Evolutionary conservation across 2,888 invertebrate species (phyloP).

Genomic region (Gasteruption jaculator): DNA sequence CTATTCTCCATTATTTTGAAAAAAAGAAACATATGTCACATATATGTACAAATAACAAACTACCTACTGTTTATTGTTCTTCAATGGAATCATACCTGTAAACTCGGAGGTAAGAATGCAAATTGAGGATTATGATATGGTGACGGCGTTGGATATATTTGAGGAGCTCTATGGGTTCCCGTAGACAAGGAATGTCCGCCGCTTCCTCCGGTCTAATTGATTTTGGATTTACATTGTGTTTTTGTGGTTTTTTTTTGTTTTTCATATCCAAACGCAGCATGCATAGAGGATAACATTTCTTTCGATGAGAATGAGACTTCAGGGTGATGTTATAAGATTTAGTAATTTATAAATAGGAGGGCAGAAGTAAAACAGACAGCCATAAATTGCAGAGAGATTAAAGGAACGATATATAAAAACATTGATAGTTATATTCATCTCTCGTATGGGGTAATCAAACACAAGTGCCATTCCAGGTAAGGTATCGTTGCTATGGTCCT

Average conservation of each 20-base stretch:
- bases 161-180: slow-evolving; percentile 47
- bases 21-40: slow-evolving; percentile 4
- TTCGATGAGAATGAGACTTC: too few species aligned
- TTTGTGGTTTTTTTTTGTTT: slow-evolving; percentile 30
- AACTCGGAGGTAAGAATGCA: slow-evolving; percentile 49
- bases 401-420: too few species aligned
- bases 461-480: too few species aligned
- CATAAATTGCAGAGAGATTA: too few species aligned
- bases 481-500: too few species aligned
- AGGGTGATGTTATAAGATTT: too few species aligned
- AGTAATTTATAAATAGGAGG: too few species aligned
- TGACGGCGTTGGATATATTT: slow-evolving; percentile 49
- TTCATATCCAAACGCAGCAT: slow-evolving; percentile 46
- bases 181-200: slow-evolving; percentile 45
- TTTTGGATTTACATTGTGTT: too few species aligned
- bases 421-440: too few species aligned
- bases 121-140: slow-evolving; percentile 49
- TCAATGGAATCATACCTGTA: slow-evolving; percentile 38
- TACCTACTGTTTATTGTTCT: slow-evolving; percentile 22
- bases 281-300: slow-evolving; percentile 30
- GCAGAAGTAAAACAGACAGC: too few species aligned
- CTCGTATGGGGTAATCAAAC: too few species aligned
- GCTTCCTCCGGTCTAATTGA: slow-evolving; percentile 45
- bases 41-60: not conserved
- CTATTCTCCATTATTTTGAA: too few species aligned